phyloP scores from a whole-genome alignment of 2,888 invertebrate species.

The Bombylius discolor region DNA sequence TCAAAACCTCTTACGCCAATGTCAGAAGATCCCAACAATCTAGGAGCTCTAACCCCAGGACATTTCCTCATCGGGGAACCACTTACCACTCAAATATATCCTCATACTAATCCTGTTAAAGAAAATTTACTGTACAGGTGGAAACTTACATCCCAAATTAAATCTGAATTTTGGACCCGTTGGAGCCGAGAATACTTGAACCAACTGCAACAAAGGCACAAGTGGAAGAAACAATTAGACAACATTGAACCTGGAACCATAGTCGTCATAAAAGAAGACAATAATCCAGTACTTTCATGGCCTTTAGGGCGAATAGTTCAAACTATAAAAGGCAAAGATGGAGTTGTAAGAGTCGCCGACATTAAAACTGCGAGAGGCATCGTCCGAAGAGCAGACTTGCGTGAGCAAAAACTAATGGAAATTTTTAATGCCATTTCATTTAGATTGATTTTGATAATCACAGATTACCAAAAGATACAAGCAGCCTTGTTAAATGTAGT shows the following conservation, averaged over 20 bases:
- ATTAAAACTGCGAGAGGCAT: too few species aligned
- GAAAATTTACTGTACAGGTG: neutral
- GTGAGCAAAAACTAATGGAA: too few species aligned
- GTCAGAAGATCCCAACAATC: constrained; percentile 10
- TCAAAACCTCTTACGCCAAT: constrained; percentile 17
- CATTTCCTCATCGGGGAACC: constrained; percentile 7
- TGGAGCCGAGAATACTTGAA: constrained; percentile 8
- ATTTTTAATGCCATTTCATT: too few species aligned
- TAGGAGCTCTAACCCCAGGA: constrained; percentile 6
- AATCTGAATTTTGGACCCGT: constrained; percentile 6
- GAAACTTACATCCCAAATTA: neutral
- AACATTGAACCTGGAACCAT: neutral
- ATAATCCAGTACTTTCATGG: too few species aligned
- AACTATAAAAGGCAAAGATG: too few species aligned
- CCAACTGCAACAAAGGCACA: constrained; percentile 6
- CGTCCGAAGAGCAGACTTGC: too few species aligned
- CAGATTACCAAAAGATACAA: too few species aligned
- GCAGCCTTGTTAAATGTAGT: too few species aligned
- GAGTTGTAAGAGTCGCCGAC: too few species aligned
- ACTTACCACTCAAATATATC: neutral
- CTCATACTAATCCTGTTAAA: neutral
- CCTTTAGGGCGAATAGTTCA: too few species aligned
- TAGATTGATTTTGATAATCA: too few species aligned
- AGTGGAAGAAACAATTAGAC: neutral
- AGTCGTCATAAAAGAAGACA: constrained; percentile 1